Percentiles rank a stretch among this genome's conserved stretches.
Conservation (phyloP, 2,797 vertebrate genomes). For the Benthosema pterotum region DNA sequence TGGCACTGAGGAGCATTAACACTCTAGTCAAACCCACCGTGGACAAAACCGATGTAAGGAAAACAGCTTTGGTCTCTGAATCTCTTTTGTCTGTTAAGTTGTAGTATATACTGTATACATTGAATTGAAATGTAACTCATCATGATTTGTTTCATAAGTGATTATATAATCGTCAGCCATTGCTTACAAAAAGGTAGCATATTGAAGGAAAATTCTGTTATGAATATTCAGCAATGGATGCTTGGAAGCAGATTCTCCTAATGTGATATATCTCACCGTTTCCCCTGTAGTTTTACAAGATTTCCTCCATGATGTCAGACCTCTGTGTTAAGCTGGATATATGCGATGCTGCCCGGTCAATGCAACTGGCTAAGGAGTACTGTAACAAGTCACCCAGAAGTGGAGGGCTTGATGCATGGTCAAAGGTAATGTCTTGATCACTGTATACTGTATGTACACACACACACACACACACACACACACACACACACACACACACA, state of each 20-base stretch:
- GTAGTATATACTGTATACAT: too few species aligned
- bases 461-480: too few species aligned
- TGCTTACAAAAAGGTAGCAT: too few species aligned
- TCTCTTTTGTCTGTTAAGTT: neutral
- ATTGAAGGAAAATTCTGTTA: too few species aligned
- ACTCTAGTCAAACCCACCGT: slow-evolving; percentile 51
- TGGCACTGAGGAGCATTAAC: slow-evolving; percentile 50
- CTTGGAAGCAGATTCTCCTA: too few species aligned
- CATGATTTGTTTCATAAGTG: too few species aligned
- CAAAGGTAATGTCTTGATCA: slow-evolving; percentile 35
- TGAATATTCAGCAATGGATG: too few species aligned
- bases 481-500: too few species aligned
- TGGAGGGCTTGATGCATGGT: slow-evolving; percentile 22
- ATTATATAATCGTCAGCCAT: too few species aligned
- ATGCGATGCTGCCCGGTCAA: slow-evolving; percentile 2
- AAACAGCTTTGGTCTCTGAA: neutral
- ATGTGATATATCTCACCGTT: neutral
- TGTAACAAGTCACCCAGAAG: slow-evolving; percentile 26
- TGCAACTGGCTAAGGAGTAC: slow-evolving; percentile 52
- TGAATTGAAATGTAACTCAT: too few species aligned
- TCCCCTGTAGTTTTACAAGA: slow-evolving; percentile 7
- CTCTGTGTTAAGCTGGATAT: slow-evolving; percentile 57
- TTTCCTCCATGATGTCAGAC: slow-evolving; percentile 36
- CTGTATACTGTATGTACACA: too few species aligned
- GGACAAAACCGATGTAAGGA: slow-evolving; percentile 42